A percentile compares a stretch with the other conserved stretches of the same genome.
These are phyloP conservation scores for Eira barbara DNA, from an alignment of 2,113 vertebrate genomes.

Conservation along the genomic window DNA sequence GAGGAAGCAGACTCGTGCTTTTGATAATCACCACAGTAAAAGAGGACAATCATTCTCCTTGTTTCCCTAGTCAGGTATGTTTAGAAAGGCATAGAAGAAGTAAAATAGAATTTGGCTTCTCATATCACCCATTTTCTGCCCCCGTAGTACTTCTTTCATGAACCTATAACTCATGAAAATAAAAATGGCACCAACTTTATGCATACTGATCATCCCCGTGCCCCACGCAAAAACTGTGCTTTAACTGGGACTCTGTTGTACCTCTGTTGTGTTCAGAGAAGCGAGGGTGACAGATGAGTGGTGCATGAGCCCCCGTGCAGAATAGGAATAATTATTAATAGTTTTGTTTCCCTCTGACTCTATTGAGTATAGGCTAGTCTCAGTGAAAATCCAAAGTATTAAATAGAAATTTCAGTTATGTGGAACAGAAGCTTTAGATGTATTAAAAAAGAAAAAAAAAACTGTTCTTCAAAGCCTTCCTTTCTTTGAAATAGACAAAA, in stretches of 20 bases:
- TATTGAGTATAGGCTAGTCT: background rate
- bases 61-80: background rate
- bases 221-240: background rate
- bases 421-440: constrained; percentile 56
- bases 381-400: constrained; percentile 7
- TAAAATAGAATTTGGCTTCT: background rate
- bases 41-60: background rate
- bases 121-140: background rate
- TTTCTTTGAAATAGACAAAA: constrained; percentile 73
- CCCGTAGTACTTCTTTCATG: background rate
- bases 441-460: constrained; percentile 21
- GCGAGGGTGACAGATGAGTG: background rate
- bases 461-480: constrained; percentile 52
- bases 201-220: background rate
- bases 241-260: background rate
- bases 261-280: background rate
- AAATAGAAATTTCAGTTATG: constrained; percentile 63
- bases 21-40: background rate
- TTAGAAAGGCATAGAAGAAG: background rate
- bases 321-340: background rate
- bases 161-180: background rate
- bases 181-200: background rate
- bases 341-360: constrained; percentile 22
- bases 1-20: background rate
- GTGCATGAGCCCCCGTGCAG: background rate